Conservation (phyloP, 2,888 invertebrate genomes). For the Palloptera scutellata region DNA sequence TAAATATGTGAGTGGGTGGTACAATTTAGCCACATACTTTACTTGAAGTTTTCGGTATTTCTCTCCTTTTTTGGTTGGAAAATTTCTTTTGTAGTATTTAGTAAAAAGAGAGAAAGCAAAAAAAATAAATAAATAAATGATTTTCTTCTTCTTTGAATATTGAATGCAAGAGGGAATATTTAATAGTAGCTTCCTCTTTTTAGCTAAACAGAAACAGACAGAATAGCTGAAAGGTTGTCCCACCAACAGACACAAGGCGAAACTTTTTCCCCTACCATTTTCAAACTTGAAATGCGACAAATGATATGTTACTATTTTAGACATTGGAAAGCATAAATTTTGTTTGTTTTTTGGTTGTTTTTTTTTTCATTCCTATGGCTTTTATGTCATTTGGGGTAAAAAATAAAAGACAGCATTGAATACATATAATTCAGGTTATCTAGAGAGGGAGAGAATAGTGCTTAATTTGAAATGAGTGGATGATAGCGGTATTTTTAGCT, state of each 20-base stretch:
- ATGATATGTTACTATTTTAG: constrained; percentile 29
- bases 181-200: no score
- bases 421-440: no score
- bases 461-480: background rate
- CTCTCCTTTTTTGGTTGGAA: background rate
- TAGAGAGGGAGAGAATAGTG: background rate
- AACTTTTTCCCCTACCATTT: background rate
- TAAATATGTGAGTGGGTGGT: background rate
- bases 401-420: background rate
- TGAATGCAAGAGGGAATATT: background rate
- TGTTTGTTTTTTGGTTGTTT: constrained; percentile 5
- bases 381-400: constrained; percentile 10
- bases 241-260: no score
- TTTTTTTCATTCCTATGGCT: background rate
- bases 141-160: background rate
- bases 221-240: no score
- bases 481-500: background rate
- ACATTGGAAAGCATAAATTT: constrained; percentile 20
- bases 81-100: no score
- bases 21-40: no score
- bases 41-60: background rate
- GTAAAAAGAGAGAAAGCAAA: no score
- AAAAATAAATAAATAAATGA: no score
- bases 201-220: no score
- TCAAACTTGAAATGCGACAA: constrained; percentile 22